Evolutionary conservation across 1,140 invertebrate species (phyloP), one percentile per base, ranked within the genome.

Genomic region (Brachionus calyciflorus): DNA sequence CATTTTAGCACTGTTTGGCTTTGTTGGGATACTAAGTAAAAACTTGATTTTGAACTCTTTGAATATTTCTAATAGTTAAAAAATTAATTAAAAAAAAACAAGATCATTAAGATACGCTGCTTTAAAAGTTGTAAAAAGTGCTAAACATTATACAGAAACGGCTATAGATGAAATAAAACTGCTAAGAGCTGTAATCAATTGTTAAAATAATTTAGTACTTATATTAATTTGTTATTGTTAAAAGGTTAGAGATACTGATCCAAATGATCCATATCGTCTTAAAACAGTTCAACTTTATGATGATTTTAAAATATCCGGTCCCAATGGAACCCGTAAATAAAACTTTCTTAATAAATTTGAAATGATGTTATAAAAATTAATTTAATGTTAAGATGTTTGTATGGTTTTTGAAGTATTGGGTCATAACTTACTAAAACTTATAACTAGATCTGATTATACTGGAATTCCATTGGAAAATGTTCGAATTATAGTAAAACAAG

Each of bases 391-490:
- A 75, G 70, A 90, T 86, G 91, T 98, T 78, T 98, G 94, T 84
- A 98, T 98, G 94, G 94, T 98, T 73, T 98, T 98, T 87, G 94
- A 99, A 89, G 96, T 99, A 78, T 88, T 99, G 73, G 96, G 96
- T 69, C 91, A 96, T 86, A 97, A 98, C 88, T 88, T 99, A 80
- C 87, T 99, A 79, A 99, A 98, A 87, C 87, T 99, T 77, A 99
- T 99, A 80, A 93, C 97, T 80, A 92, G 93, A 84, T 97, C 93
- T 77, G 96, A 96, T 85, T 99, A 99, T 87, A 90, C 91, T 83
- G 96, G 96, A 79, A 97, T 99, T 82, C 95, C 95, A 60, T 86
- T 95, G 69, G 88, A 89, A 79, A 97, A 97, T 87, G 96, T 99
- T 1, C 93, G 92, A 86, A 90, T 89, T 57, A 99, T 99, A 79